Base-by-base conservation (phyloP, 92 coral and sea anemone genomes). In the Phenganax marumi region DNA sequence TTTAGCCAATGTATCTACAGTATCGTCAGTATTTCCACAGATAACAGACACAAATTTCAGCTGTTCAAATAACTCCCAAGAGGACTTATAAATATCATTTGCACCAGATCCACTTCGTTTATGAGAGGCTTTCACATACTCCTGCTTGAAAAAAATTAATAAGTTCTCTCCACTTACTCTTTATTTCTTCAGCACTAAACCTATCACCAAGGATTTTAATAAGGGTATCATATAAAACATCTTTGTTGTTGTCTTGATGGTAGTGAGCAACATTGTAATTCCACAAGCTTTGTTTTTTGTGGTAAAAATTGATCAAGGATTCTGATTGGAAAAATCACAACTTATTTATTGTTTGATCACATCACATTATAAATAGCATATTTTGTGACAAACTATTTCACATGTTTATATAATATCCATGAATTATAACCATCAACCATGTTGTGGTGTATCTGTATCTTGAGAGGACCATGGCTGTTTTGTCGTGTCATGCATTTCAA, bases 61-160 rank as follows among this genome's bases (percentile, higher is more conserved):
- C 19, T 75, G 85, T 12, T 70, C 77, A 70, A 18, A 82, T 26
- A 82, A 82, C 53, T 52, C 78, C 49, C 68, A 82, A 0, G 70
- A 0, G 26, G 73, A 68, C 71, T 54, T 70, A 53, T 69, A 82
- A 24, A 82, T 78, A 2, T 66, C 79, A 46, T 76, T 18, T 48
- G 76, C 53, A 16, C 85, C 85, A n/a, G 85, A 55, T 0, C 85
- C 79, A 70, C 68, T 50, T 70, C 79, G 85, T 82, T 55, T 82
- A 12, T 52, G 52, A 52, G 70, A 70, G 10, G 85, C 79, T 58
- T 77, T 77, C 55, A 13, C 18, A 52, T 84, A 65, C 19, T 85
- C 88, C 52, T 85, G 43, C 26, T 64, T 84, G 83, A 84, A 84
- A 0, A n/a, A 16, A 33, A 39, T 75, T 80, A 12, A 47, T 39